phyloP scores from a whole-genome alignment of 2,113 vertebrate genomes.

The Alectura lathami region DNA sequence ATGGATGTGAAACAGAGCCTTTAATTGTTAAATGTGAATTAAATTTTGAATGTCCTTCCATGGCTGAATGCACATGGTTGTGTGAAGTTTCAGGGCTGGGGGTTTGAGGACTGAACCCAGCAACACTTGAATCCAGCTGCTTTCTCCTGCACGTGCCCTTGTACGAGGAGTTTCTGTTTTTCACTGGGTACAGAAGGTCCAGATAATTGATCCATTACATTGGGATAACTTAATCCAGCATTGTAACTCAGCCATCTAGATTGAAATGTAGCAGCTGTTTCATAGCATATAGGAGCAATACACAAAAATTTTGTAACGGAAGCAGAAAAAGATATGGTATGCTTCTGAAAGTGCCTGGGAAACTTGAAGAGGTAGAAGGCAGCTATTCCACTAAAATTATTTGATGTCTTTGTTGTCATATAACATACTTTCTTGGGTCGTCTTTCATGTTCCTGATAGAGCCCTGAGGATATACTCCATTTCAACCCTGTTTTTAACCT shows the following conservation, averaged over 20 bases:
- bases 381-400: conserved; percentile 49
- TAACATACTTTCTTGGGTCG: conserved; percentile 63
- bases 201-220: not conserved
- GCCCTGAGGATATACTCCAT: conserved; percentile 66
- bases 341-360: not conserved
- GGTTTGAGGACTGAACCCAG: not conserved
- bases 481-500: conserved; percentile 69
- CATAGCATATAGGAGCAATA: not conserved
- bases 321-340: not conserved
- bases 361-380: conserved; percentile 47
- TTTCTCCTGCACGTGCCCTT: not conserved
- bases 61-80: not conserved
- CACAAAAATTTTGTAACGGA: not conserved
- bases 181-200: not conserved
- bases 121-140: not conserved
- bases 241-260: conserved; percentile 20
- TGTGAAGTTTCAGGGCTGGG: not conserved
- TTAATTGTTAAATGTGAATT: not conserved
- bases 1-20: not conserved
- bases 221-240: conserved; percentile 29
- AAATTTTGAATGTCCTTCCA: not conserved
- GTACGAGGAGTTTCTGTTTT: not conserved
- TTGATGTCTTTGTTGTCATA: conserved; percentile 70
- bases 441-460: conserved; percentile 70
- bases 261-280: conserved; percentile 28